These are phyloP conservation scores for Smittia sp. DNA, from an alignment of 2,888 invertebrate genomes.

Conservation along the genomic window DNA sequence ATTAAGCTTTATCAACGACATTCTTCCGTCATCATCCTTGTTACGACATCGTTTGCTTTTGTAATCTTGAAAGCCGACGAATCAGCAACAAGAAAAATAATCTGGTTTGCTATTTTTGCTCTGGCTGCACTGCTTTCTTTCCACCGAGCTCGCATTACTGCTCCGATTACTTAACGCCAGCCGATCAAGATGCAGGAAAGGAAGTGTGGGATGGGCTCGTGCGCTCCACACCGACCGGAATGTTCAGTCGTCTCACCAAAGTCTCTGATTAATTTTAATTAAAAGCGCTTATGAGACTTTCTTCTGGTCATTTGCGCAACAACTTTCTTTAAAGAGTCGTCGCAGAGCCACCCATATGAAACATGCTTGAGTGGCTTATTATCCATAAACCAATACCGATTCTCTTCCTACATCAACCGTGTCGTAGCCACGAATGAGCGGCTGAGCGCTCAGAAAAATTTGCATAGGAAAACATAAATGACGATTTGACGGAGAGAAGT, in stretches of 20 bases:
- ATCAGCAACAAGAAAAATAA: too few species aligned
- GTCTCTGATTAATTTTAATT: background rate
- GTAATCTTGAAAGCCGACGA: too few species aligned
- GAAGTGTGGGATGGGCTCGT: conserved; percentile 31
- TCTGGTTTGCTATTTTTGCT: conserved; percentile 18
- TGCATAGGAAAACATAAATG: too few species aligned
- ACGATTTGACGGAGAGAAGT: conserved; percentile 10
- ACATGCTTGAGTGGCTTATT: background rate
- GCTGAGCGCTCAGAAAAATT: too few species aligned
- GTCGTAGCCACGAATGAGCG: background rate
- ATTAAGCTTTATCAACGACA: too few species aligned
- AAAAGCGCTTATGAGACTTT: background rate
- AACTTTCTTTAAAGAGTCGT: background rate
- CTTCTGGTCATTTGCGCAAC: background rate
- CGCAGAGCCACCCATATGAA: background rate
- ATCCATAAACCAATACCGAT: background rate
- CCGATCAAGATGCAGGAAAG: conserved; percentile 4
- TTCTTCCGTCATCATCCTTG: too few species aligned
- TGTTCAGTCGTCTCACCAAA: too few species aligned
- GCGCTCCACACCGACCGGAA: background rate
- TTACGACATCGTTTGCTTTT: too few species aligned
- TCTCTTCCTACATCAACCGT: conserved; percentile 1
- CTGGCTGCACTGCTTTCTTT: conserved; percentile 17
- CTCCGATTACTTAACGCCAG: conserved; percentile 29
- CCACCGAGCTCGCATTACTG: background rate